Percentiles rank a stretch among this genome's conserved stretches.
These are phyloP conservation scores for Adelphocoris suturalis DNA, from an alignment of 2,888 invertebrate species.

Conservation along the genomic window DNA sequence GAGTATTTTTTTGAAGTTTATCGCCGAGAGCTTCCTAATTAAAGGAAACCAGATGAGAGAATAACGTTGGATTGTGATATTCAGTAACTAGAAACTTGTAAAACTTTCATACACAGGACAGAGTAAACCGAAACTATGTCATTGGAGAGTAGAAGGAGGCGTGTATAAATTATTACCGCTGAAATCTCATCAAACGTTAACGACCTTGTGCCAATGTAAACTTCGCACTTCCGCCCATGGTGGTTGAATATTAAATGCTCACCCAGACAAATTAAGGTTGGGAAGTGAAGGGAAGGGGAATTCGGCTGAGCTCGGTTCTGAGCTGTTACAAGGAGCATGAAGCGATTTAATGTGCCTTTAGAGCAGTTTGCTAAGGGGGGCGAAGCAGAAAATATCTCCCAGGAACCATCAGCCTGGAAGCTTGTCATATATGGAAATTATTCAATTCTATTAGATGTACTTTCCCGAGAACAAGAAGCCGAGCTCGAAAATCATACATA, in stretches of 20 bases:
- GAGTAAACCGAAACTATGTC: not conserved
- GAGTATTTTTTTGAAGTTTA: too few relatives aligned
- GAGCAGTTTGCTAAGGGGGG: not conserved
- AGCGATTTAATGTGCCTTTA: slow-evolving; percentile 31
- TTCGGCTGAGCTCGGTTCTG: slow-evolving; percentile 19
- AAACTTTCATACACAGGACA: not conserved
- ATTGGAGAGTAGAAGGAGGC: not conserved
- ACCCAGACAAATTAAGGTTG: slow-evolving; percentile 56
- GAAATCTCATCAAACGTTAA: slow-evolving; percentile 67
- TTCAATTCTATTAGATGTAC: slow-evolving; percentile 12
- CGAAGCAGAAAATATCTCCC: not conserved
- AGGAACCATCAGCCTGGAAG: not conserved
- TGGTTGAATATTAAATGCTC: slow-evolving; percentile 59
- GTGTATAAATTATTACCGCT: slow-evolving; percentile 55
- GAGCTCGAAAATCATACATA: not conserved
- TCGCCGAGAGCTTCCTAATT: too few relatives aligned
- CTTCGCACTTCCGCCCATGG: slow-evolving; percentile 52
- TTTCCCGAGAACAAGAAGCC: not conserved
- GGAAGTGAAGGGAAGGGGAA: not conserved
- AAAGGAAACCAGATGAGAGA: not conserved
- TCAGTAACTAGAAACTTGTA: not conserved
- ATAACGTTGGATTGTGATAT: not conserved
- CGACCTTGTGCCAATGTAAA: slow-evolving; percentile 45
- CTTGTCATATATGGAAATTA: slow-evolving; percentile 23
- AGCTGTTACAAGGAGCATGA: slow-evolving; percentile 29